These are phyloP conservation scores for Drosophila fulvimacula DNA, from an alignment of 2,888 invertebrate species.

Conservation along the genomic window DNA sequence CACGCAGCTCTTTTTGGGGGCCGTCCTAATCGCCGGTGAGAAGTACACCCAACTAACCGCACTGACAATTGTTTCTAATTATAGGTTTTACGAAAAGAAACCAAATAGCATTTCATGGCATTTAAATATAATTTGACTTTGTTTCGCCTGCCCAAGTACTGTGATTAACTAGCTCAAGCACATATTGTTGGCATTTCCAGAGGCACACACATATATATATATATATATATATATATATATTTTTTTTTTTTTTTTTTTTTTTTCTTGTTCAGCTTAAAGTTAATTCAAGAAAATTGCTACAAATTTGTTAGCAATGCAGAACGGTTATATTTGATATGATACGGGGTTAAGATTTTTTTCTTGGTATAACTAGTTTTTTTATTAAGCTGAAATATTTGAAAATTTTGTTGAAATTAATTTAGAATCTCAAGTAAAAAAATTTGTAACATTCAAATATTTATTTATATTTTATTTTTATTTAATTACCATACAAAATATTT, in stretches of 20 bases:
- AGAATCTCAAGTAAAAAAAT: too few species aligned
- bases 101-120: slow-evolving; percentile 77
- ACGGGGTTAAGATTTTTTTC: too few species aligned
- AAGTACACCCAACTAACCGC: slow-evolving; percentile 35
- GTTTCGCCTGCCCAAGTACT: slow-evolving; percentile 47
- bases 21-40: slow-evolving; percentile 57
- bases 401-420: too few species aligned
- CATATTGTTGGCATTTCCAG: slow-evolving; percentile 6
- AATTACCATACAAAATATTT: too few species aligned
- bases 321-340: background rate
- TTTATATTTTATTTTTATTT: too few species aligned
- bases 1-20: slow-evolving; percentile 46
- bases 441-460: too few species aligned
- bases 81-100: slow-evolving; percentile 51
- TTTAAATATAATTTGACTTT: slow-evolving; percentile 71
- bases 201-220: too few species aligned
- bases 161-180: slow-evolving; percentile 45
- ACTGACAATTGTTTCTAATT: slow-evolving; percentile 65
- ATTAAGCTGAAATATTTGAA: too few species aligned
- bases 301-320: slow-evolving; percentile 16
- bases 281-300: slow-evolving; percentile 34
- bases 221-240: too few species aligned
- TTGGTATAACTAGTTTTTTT: too few species aligned
- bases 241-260: too few species aligned
- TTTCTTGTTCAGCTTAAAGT: background rate